Conservation (phyloP, 2,888 invertebrate species). For the Nemotelus pantherinus region DNA sequence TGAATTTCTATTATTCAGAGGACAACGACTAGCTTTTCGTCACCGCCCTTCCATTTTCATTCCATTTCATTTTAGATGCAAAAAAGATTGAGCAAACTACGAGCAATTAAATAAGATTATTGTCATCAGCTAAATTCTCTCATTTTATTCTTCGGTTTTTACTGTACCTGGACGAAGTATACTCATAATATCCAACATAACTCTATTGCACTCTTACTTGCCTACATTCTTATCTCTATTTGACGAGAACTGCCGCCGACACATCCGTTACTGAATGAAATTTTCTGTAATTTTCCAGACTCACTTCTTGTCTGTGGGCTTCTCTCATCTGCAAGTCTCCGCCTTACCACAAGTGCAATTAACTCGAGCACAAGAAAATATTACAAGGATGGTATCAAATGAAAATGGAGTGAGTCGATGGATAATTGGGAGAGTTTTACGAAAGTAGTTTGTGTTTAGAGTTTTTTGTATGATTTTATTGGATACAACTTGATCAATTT, state of each 20-base stretch:
- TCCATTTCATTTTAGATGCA: background rate
- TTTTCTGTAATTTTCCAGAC: conserved; percentile 39
- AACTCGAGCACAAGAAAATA: conserved; percentile 47
- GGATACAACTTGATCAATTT: too few relatives aligned
- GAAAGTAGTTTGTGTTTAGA: too few relatives aligned
- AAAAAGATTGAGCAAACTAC: conserved; percentile 35
- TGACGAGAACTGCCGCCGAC: conserved; percentile 36
- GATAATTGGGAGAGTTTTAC: too few relatives aligned
- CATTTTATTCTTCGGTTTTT: background rate
- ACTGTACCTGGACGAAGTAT: background rate
- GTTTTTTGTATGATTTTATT: too few relatives aligned
- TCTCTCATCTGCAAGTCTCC: conserved; percentile 44
- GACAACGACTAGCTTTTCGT: background rate
- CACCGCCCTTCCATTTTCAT: too few relatives aligned
- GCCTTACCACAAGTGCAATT: conserved; percentile 47
- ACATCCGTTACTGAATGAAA: conserved; percentile 41
- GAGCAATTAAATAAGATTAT: conserved; percentile 41
- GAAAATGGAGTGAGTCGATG: background rate
- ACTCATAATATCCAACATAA: background rate
- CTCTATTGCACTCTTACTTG: background rate
- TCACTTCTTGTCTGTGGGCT: conserved; percentile 26
- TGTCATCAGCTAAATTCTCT: conserved; percentile 35
- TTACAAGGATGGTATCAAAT: conserved; percentile 42
- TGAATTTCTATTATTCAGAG: conserved; percentile 40
- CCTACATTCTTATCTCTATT: conserved; percentile 7